phyloP scores from a whole-genome alignment of 2,888 invertebrate genomes.

The Eurois occulta region DNA sequence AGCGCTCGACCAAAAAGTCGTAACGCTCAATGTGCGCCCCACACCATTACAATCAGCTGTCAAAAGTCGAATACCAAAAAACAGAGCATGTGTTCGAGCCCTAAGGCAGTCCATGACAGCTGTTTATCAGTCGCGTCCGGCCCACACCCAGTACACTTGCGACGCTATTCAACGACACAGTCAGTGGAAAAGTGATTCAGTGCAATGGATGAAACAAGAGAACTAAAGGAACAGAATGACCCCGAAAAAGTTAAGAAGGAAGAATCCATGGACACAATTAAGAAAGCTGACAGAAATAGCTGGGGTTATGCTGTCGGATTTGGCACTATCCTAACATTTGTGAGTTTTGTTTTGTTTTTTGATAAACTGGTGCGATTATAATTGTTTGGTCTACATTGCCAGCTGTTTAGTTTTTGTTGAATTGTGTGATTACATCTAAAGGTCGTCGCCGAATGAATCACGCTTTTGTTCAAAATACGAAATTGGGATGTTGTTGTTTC shows the following conservation, averaged over 20 bases:
- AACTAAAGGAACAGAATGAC: conserved; percentile 44
- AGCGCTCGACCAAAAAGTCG: neutral
- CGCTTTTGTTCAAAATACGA: neutral
- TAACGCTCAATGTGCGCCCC: neutral
- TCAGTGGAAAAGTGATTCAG: conserved; percentile 63
- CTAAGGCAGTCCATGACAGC: conserved; percentile 42
- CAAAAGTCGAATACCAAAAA: conserved; percentile 19
- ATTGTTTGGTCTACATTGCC: conserved; percentile 26
- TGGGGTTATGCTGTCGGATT: conserved; percentile 93
- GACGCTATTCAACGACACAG: conserved; percentile 39
- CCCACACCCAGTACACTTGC: conserved; percentile 51
- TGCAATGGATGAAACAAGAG: conserved; percentile 59
- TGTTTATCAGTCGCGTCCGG: conserved; percentile 63
- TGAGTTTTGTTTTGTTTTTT: conserved; percentile 84
- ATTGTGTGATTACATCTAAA: conserved; percentile 4
- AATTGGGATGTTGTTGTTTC: neutral
- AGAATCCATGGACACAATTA: conserved; percentile 18
- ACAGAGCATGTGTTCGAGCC: conserved; percentile 45
- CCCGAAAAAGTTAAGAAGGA: conserved; percentile 15
- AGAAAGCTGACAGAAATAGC: conserved; percentile 64
- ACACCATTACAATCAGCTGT: conserved; percentile 10
- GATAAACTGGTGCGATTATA: neutral
- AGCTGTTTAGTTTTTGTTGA: neutral
- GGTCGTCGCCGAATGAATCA: neutral
- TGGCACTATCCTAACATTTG: conserved; percentile 91